Evolutionary conservation across 2,888 invertebrate species (phyloP).

Genomic region (Leptopilina drosophilae): DNA sequence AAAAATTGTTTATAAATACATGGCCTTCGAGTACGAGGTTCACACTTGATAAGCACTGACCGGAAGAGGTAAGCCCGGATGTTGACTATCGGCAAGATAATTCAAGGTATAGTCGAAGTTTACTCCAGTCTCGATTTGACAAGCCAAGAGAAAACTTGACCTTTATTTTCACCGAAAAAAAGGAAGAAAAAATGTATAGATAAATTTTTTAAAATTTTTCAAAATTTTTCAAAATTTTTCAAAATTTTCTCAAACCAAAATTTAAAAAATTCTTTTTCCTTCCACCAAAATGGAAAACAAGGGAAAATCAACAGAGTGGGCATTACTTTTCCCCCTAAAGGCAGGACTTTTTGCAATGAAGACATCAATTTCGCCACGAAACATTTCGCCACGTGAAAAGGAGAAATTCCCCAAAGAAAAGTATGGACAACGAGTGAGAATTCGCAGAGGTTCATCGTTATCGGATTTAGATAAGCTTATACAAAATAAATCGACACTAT

Average conservation of each 20-base stretch:
- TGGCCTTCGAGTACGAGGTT: constrained; percentile 33
- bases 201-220: too few relatives aligned
- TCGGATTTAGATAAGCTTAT: constrained; percentile 84
- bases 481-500: constrained; percentile 64
- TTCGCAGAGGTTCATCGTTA: constrained; percentile 85
- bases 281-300: constrained; percentile 72
- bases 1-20: background rate
- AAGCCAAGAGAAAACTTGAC: constrained; percentile 15
- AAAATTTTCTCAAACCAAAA: background rate
- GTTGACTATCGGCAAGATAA: constrained; percentile 49
- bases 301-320: constrained; percentile 80
- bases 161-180: background rate
- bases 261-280: too few relatives aligned
- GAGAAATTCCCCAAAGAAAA: constrained; percentile 60
- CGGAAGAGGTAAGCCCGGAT: constrained; percentile 53
- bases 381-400: constrained; percentile 65
- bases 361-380: constrained; percentile 75
- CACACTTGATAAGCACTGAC: constrained; percentile 48
- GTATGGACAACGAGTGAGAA: constrained; percentile 71
- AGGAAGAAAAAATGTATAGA: background rate
- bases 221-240: too few relatives aligned
- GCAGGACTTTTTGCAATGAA: constrained; percentile 80
- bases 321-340: constrained; percentile 80
- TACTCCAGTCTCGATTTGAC: constrained; percentile 9
- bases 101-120: constrained; percentile 18